Percentiles rank a stretch among this genome's conserved stretches.
Conservation (phyloP, 2,797 vertebrate genomes). For the Meda fulgida region DNA sequence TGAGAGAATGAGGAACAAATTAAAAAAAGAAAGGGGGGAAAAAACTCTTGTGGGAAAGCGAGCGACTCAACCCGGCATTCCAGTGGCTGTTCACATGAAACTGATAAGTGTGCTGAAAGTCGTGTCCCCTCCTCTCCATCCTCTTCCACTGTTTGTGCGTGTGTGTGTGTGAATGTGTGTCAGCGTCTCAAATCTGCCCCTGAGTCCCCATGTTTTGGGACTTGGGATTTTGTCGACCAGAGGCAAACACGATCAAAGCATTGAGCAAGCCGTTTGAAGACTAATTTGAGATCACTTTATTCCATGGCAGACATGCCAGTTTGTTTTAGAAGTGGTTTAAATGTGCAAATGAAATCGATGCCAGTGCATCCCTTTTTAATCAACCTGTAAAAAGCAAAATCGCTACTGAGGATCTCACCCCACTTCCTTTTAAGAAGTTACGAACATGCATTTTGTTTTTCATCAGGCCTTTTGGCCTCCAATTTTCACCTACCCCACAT, state of each 20-base stretch:
- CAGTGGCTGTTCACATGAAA: slow-evolving; percentile 79
- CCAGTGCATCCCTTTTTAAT: slow-evolving; percentile 26
- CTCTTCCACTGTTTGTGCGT: slow-evolving; percentile 63
- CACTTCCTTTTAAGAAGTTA: not conserved
- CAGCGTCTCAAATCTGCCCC: slow-evolving; percentile 31
- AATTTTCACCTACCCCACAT: no score
- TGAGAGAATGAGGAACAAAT: slow-evolving; percentile 79
- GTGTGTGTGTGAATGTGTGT: slow-evolving; percentile 18
- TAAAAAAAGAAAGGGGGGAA: slow-evolving; percentile 70
- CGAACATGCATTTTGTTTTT: no score
- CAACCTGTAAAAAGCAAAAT: not conserved
- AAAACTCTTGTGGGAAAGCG: slow-evolving; percentile 86
- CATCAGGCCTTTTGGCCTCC: no score
- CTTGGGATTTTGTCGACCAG: slow-evolving; percentile 44
- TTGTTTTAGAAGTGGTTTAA: slow-evolving; percentile 44
- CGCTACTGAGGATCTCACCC: not conserved
- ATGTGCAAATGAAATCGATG: slow-evolving; percentile 39
- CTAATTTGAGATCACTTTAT: slow-evolving; percentile 53
- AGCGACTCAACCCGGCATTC: slow-evolving; percentile 78
- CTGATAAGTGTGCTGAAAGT: slow-evolving; percentile 78
- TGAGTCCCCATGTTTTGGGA: slow-evolving; percentile 37
- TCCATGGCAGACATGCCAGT: slow-evolving; percentile 45
- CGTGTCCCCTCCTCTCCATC: slow-evolving; percentile 72
- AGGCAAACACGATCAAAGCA: slow-evolving; percentile 45
- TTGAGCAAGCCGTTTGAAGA: slow-evolving; percentile 37